These are phyloP conservation scores for Pandemis corylana DNA, from an alignment of 2,888 invertebrate species.

Conservation along the genomic window DNA sequence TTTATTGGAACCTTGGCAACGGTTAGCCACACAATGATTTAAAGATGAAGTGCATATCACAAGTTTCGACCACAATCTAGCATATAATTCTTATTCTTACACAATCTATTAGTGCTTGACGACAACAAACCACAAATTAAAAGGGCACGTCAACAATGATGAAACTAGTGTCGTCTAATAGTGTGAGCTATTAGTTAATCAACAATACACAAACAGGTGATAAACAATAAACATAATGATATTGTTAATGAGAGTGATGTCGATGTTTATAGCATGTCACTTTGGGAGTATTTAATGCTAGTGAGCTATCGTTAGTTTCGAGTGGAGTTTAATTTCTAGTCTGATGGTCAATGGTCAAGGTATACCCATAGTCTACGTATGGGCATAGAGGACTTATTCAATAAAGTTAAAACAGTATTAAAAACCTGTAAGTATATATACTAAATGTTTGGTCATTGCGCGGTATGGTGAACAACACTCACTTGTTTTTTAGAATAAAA, in stretches of 20 bases:
- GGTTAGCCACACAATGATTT: too few relatives aligned
- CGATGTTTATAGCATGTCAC: not conserved
- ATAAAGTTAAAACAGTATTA: too few relatives aligned
- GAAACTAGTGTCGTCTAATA: not conserved
- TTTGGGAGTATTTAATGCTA: not conserved
- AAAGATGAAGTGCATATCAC: not conserved
- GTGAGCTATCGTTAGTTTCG: not conserved
- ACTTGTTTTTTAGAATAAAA: too few relatives aligned
- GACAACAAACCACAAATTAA: not conserved
- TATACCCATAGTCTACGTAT: too few relatives aligned
- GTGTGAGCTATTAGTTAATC: not conserved
- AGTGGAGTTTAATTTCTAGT: not conserved
- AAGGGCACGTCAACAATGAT: conserved; percentile 5
- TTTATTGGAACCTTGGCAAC: too few relatives aligned
- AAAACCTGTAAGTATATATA: too few relatives aligned
- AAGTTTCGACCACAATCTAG: not conserved
- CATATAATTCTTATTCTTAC: not conserved
- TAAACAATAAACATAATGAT: conserved; percentile 10
- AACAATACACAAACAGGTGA: not conserved
- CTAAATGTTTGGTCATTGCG: too few relatives aligned
- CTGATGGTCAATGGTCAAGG: not conserved
- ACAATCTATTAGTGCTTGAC: not conserved
- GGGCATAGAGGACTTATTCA: too few relatives aligned
- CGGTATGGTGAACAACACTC: too few relatives aligned
- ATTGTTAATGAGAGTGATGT: not conserved